phyloP scores from a whole-genome alignment of 2,797 vertebrate species.

The Thalassophryne amazonica region DNA sequence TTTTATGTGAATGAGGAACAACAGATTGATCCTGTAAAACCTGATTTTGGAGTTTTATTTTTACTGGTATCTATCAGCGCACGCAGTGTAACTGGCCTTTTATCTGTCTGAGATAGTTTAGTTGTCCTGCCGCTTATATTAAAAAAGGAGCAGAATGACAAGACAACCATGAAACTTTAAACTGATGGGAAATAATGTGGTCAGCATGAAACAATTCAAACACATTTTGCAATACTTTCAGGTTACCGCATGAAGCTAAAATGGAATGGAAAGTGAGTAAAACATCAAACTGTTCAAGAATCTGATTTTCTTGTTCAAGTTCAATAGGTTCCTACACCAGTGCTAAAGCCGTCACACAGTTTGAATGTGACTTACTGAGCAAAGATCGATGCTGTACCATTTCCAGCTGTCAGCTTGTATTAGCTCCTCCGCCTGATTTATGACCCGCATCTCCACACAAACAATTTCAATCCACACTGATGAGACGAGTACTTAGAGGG shows the following conservation, averaged over 20 bases:
- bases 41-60: not conserved
- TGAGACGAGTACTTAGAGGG: too few relatives aligned
- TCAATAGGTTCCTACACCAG: too few relatives aligned
- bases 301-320: too few relatives aligned
- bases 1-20: not conserved
- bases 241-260: not conserved
- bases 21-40: not conserved
- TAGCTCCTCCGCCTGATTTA: too few relatives aligned
- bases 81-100: constrained; percentile 1
- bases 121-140: constrained; percentile 2
- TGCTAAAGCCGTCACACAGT: too few relatives aligned
- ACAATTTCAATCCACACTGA: too few relatives aligned
- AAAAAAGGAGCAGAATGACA: constrained; percentile 3
- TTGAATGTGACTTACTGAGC: too few relatives aligned
- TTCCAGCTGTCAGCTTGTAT: too few relatives aligned
- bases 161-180: not conserved
- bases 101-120: constrained; percentile 11
- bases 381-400: too few relatives aligned
- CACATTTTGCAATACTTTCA: not conserved
- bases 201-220: too few relatives aligned
- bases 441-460: too few relatives aligned
- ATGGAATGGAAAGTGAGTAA: not conserved
- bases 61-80: constrained; percentile 1
- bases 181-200: not conserved
- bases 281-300: not conserved